phyloP scores from a whole-genome alignment of 1,140 invertebrate genomes.

The Trachelipus rathkii region DNA sequence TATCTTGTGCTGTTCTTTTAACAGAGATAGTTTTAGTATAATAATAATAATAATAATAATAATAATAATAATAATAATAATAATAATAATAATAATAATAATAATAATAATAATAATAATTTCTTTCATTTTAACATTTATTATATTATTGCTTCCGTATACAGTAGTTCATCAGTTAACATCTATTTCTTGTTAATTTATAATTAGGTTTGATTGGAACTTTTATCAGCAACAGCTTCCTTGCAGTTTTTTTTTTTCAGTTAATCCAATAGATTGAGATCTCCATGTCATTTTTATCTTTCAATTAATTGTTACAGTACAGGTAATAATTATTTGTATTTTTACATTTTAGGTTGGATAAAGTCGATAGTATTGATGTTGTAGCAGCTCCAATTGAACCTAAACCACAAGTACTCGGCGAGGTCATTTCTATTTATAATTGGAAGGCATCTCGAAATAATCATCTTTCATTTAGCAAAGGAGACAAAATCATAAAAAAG shows the following conservation, averaged over 20 bases:
- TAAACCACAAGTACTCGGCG: slow-evolving; percentile 43
- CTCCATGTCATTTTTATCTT: background rate
- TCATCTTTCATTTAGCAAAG: slow-evolving; percentile 65
- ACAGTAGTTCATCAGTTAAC: too few species aligned
- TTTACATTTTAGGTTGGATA: background rate
- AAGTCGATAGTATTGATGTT: slow-evolving; percentile 19
- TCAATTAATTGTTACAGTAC: background rate
- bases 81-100: too few species aligned
- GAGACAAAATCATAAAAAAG: slow-evolving; percentile 63
- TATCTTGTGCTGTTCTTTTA: too few species aligned
- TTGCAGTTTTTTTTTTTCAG: background rate
- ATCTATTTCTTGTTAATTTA: too few species aligned
- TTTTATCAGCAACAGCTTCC: too few species aligned
- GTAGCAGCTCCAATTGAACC: slow-evolving; percentile 47
- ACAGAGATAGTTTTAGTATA: too few species aligned
- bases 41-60: too few species aligned
- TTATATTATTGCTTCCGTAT: too few species aligned
- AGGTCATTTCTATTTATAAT: slow-evolving; percentile 60
- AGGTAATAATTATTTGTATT: background rate
- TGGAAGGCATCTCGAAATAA: slow-evolving; percentile 65
- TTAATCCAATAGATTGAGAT: background rate
- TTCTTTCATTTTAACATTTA: too few species aligned
- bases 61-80: too few species aligned
- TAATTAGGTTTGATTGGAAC: too few species aligned
- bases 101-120: too few species aligned